Evolutionary conservation across 2,113 vertebrate genomes (phyloP).

Genomic region (Mormyrus lacerda): DNA sequence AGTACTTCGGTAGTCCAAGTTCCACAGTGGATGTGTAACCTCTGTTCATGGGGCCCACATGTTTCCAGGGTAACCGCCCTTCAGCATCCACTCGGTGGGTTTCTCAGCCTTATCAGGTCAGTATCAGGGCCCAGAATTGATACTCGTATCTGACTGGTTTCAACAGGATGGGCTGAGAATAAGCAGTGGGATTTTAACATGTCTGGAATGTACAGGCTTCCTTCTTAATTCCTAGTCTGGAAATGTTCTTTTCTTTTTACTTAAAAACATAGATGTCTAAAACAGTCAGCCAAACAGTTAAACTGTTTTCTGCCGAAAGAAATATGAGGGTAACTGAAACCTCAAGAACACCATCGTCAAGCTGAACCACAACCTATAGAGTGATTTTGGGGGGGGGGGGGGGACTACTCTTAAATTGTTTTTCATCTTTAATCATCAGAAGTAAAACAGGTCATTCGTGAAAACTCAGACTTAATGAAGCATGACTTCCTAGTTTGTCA

Average conservation of each 20-base stretch:
- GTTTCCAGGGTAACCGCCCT: slow-evolving; percentile 10
- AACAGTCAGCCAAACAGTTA: neutral
- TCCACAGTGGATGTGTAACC: slow-evolving; percentile 11
- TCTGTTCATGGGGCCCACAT: neutral
- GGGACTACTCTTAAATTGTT: neutral
- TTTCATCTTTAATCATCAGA: neutral
- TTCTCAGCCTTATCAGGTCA: slow-evolving; percentile 12
- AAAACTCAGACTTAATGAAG: neutral
- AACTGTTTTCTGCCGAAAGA: neutral
- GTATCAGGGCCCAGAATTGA: slow-evolving; percentile 6
- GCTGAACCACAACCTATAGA: neutral
- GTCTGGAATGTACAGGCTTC: neutral
- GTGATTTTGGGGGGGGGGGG: neutral
- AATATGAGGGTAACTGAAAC: neutral
- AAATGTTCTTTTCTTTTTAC: neutral
- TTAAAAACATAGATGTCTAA: neutral
- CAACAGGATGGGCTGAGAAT: slow-evolving; percentile 9
- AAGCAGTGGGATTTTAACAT: slow-evolving; percentile 8
- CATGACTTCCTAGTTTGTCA: slow-evolving; percentile 3
- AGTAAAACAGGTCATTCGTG: neutral
- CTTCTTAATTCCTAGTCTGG: neutral
- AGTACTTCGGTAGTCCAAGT: slow-evolving; percentile 2
- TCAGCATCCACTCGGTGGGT: neutral
- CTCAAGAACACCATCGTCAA: neutral
- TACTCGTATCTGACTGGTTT: slow-evolving; percentile 5